phyloP scores from a whole-genome alignment of 2,797 vertebrate genomes.

The Acrossocheilus wenchowensis region DNA sequence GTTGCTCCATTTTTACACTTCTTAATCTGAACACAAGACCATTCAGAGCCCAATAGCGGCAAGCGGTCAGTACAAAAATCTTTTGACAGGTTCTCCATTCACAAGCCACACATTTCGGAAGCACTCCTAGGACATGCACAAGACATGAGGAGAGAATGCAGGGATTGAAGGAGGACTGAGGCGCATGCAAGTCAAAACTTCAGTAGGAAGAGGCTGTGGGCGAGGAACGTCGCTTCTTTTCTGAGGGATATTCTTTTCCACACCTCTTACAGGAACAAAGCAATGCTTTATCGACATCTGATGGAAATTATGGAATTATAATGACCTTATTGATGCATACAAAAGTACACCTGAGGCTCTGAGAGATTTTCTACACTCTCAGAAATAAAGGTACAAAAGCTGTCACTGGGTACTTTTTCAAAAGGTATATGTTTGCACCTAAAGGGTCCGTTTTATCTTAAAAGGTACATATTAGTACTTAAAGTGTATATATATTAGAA shows the following conservation, averaged over 20 bases:
- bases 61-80: slow-evolving; percentile 62
- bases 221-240: slow-evolving; percentile 51
- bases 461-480: too few species aligned
- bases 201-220: slow-evolving; percentile 59
- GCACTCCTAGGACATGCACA: slow-evolving; percentile 86
- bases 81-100: slow-evolving; percentile 64
- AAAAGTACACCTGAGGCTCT: not conserved
- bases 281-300: not conserved
- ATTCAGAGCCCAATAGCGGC: slow-evolving; percentile 82
- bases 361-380: not conserved
- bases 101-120: slow-evolving; percentile 75
- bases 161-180: slow-evolving; percentile 70
- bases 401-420: too few species aligned
- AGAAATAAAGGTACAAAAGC: too few species aligned
- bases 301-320: slow-evolving; percentile 1
- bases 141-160: slow-evolving; percentile 89
- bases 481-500: too few species aligned
- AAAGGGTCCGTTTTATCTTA: too few species aligned
- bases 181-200: slow-evolving; percentile 60
- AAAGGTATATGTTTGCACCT: too few species aligned
- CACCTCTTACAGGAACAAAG: not conserved
- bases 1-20: slow-evolving; percentile 99
- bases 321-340: not conserved
- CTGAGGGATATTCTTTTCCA: not conserved
- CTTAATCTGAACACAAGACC: slow-evolving; percentile 94